Evolutionary conservation across 2,113 vertebrate genomes (phyloP).

Genomic region (Trematomus loennbergii): DNA sequence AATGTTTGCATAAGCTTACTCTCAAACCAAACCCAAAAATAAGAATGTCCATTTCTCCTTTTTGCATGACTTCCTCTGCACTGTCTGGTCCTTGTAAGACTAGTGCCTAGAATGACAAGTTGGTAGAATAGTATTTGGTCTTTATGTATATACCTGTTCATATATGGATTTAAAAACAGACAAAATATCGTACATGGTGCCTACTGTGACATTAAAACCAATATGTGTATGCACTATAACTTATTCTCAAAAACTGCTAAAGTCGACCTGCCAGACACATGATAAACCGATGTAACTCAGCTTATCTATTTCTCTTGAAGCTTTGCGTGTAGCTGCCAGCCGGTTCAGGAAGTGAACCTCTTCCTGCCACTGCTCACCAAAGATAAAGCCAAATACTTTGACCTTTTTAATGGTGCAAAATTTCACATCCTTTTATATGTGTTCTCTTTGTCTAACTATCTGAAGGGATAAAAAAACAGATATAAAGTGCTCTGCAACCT

Average conservation of each 20-base stretch:
- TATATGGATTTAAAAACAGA: neutral
- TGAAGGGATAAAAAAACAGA: neutral
- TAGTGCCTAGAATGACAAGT: no score
- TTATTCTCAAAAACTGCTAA: neutral
- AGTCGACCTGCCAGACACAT: neutral
- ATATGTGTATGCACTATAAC: neutral
- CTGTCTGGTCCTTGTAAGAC: neutral
- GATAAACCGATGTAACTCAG: neutral
- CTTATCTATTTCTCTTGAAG: neutral
- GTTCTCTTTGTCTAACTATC: neutral
- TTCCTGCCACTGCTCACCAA: accelerated
- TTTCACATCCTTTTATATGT: neutral
- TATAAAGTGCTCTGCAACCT: neutral
- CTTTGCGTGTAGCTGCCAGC: neutral
- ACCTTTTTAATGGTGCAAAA: neutral
- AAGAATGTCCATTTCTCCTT: slow-evolving; percentile 30
- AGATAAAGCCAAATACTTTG: neutral
- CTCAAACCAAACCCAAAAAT: neutral
- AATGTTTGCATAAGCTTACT: neutral
- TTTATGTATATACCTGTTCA: neutral
- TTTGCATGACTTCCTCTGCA: slow-evolving; percentile 23
- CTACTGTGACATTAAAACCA: neutral
- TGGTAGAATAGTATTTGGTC: no score
- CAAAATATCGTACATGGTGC: no score
- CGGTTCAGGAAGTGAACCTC: slow-evolving; percentile 22